Conservation (phyloP, 1,140 invertebrate species). For the Bicyclus anynana region DNA sequence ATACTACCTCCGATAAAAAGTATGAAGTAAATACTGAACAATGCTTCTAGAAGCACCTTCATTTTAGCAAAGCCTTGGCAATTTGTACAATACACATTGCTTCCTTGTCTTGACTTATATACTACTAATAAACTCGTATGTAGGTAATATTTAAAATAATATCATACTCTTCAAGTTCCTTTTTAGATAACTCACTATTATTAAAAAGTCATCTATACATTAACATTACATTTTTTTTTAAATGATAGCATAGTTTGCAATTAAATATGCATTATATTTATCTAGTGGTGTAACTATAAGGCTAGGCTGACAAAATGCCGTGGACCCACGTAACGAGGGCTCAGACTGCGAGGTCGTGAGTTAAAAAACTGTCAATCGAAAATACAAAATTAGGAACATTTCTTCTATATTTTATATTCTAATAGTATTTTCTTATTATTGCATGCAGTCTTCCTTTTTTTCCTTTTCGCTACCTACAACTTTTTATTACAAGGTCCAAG, state of each 20-base stretch:
- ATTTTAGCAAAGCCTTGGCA: background rate
- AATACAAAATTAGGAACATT: too few relatives aligned
- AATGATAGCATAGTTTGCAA: background rate
- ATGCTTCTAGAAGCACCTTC: background rate
- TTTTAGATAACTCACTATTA: background rate
- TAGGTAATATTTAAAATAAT: background rate
- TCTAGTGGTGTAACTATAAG: too few relatives aligned
- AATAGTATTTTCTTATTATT: too few relatives aligned
- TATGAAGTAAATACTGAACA: background rate
- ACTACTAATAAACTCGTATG: too few relatives aligned
- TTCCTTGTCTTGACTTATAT: background rate
- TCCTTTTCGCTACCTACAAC: too few relatives aligned
- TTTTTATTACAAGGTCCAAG: too few relatives aligned
- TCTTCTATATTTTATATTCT: too few relatives aligned
- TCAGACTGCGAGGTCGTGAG: too few relatives aligned
- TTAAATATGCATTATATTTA: background rate
- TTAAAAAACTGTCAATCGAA: too few relatives aligned
- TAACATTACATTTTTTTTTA: background rate
- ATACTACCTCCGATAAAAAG: background rate
- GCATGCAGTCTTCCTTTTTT: too few relatives aligned
- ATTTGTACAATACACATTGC: background rate
- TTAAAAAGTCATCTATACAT: background rate
- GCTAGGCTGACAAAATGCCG: too few relatives aligned
- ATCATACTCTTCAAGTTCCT: background rate
- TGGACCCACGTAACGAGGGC: too few relatives aligned